Conservation (phyloP, 2,113 vertebrate species). For the Ictalurus punctatus region DNA sequence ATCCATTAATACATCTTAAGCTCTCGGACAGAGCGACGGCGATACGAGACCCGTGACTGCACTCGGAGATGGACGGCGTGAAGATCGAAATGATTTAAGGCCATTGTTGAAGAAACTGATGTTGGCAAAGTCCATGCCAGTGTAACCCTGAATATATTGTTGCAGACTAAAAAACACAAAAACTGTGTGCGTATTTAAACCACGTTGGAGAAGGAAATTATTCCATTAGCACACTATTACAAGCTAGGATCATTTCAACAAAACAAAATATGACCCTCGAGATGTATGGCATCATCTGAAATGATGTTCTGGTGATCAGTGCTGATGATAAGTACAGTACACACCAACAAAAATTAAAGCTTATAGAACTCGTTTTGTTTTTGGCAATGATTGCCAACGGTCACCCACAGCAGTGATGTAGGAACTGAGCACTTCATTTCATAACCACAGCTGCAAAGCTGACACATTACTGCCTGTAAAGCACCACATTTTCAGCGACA, state of each 20-base stretch:
- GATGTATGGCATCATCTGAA: background rate
- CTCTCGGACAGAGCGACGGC: conserved; percentile 55
- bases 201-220: conserved; percentile 58
- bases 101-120: conserved; percentile 62
- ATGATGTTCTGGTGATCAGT: background rate
- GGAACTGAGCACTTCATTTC: background rate
- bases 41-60: conserved; percentile 54
- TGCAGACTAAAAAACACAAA: conserved; percentile 6
- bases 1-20: conserved; percentile 65
- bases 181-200: background rate
- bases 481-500: background rate
- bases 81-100: conserved; percentile 67
- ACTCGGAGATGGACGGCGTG: conserved; percentile 58
- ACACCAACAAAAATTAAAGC: background rate
- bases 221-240: conserved; percentile 50
- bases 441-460: background rate
- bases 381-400: background rate
- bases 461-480: background rate
- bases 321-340: background rate
- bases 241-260: conserved; percentile 47
- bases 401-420: background rate
- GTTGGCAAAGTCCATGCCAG: conserved; percentile 56
- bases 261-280: conserved; percentile 19
- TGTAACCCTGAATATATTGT: conserved; percentile 53
- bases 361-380: background rate